These are phyloP conservation scores for Endomychus coccineus DNA, from an alignment of 2,888 invertebrate genomes.

Conservation along the genomic window DNA sequence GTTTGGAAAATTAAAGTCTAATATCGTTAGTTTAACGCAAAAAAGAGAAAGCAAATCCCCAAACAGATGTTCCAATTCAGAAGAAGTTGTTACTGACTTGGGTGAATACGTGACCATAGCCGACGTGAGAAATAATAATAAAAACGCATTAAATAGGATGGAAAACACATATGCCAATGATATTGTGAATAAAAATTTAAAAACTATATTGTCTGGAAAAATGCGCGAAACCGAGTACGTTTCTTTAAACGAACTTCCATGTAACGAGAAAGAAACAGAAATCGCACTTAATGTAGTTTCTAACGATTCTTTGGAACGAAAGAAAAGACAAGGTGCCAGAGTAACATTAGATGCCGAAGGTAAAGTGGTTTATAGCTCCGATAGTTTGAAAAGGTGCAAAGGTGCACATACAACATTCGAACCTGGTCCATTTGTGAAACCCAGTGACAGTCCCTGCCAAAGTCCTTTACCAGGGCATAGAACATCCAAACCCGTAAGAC, in stretches of 20 bases:
- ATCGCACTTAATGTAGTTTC: conserved; percentile 12
- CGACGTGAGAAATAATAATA: conserved; percentile 73
- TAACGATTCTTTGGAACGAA: conserved; percentile 48
- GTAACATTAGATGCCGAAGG: conserved; percentile 81
- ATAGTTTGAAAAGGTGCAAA: conserved; percentile 71
- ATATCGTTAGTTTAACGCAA: conserved; percentile 33
- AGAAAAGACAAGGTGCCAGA: conserved; percentile 61
- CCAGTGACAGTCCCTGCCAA: conserved; percentile 40
- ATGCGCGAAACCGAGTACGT: conserved; percentile 68
- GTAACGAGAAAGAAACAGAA: conserved; percentile 29
- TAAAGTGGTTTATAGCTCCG: conserved; percentile 81
- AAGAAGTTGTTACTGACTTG: conserved; percentile 42
- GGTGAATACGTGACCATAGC: conserved; percentile 84
- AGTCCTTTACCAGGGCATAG: conserved; percentile 48
- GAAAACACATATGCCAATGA: conserved; percentile 58
- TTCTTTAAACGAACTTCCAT: conserved; percentile 70
- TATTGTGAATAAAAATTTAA: conserved; percentile 57
- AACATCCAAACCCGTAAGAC: conserved; percentile 41
- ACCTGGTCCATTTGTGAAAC: conserved; percentile 79
- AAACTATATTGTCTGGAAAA: conserved; percentile 53
- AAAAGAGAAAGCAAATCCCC: conserved; percentile 48
- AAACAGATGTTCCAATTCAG: conserved; percentile 40
- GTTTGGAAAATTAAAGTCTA: conserved; percentile 59
- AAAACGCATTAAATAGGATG: conserved; percentile 33
- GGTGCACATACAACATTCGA: conserved; percentile 80